Percentiles rank a stretch among this genome's conserved stretches.
These are phyloP conservation scores for Asarcornis scutulata DNA, from an alignment of 2,113 vertebrate species.

Conservation along the genomic window DNA sequence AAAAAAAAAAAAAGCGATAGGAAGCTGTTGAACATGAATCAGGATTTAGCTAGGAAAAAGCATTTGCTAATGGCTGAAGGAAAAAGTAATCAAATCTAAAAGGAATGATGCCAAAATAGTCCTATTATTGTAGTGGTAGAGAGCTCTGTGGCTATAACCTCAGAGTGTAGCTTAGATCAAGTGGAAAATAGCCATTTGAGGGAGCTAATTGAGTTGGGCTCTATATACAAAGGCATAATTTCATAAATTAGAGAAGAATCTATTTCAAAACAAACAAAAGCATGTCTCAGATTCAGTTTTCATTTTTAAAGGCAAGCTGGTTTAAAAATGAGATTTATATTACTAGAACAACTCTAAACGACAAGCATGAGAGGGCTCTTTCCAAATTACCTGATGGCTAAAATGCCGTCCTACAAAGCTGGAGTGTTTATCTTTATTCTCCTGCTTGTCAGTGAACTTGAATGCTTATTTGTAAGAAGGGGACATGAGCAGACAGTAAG, in stretches of 20 bases:
- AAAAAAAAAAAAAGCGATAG: neutral
- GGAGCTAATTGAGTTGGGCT: conserved; percentile 12
- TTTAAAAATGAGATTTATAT: neutral
- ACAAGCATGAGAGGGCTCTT: neutral
- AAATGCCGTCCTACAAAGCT: neutral
- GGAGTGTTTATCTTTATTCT: neutral
- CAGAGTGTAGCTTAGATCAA: neutral
- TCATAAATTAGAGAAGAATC: conserved; percentile 19
- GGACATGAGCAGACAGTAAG: neutral
- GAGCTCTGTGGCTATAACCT: neutral
- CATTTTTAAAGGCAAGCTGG: neutral
- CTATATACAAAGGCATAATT: neutral
- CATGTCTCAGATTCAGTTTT: neutral
- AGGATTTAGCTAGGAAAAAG: neutral
- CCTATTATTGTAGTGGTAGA: neutral
- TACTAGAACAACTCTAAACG: neutral
- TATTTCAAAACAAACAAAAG: conserved; percentile 25
- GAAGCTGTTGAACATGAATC: conserved; percentile 3
- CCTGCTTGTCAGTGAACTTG: neutral
- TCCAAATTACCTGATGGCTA: neutral
- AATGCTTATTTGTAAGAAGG: neutral
- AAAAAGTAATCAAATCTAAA: conserved; percentile 12
- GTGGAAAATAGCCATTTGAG: conserved; percentile 37
- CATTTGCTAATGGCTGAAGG: neutral
- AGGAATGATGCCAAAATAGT: neutral